phyloP scores from a whole-genome alignment of 2,888 invertebrate species.

The Carterocephalus palaemon region DNA sequence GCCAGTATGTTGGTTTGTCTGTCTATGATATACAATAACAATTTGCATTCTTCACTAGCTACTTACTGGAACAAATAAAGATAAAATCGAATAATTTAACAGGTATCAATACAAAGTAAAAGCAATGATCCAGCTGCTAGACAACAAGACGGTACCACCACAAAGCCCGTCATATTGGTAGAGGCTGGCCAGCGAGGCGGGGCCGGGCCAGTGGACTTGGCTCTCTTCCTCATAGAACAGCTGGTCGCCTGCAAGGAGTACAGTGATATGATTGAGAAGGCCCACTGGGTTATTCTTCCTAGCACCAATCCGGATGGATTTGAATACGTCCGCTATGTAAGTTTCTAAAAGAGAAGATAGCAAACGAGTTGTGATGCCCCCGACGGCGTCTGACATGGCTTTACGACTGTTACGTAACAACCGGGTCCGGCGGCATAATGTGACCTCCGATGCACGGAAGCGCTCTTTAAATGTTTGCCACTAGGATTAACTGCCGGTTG shows the following conservation, averaged over 20 bases:
- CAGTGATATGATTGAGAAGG: conserved; percentile 44
- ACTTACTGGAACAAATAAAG: too few relatives aligned
- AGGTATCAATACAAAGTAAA: conserved; percentile 1
- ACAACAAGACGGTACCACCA: not conserved
- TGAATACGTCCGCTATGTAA: conserved; percentile 57
- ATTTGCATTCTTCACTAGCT: too few relatives aligned
- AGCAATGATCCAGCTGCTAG: too few relatives aligned
- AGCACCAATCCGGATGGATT: conserved; percentile 63
- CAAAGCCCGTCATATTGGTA: conserved; percentile 51
- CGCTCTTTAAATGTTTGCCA: too few relatives aligned
- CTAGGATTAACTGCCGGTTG: too few relatives aligned
- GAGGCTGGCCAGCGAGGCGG: conserved; percentile 65
- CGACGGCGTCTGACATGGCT: too few relatives aligned
- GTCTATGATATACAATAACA: not conserved
- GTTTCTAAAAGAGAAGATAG: conserved; percentile 1
- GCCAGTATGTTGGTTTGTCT: too few relatives aligned
- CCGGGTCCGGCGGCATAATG: too few relatives aligned
- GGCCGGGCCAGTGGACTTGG: conserved; percentile 47
- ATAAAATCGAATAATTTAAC: not conserved
- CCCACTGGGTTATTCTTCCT: conserved; percentile 61
- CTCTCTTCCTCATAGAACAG: conserved; percentile 56
- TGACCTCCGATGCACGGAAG: too few relatives aligned
- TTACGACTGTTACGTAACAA: too few relatives aligned
- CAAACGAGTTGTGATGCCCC: too few relatives aligned
- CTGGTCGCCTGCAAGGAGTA: conserved; percentile 59